phyloP scores from a whole-genome alignment of 2,113 vertebrate species.

The Mastomys natalensis region DNA sequence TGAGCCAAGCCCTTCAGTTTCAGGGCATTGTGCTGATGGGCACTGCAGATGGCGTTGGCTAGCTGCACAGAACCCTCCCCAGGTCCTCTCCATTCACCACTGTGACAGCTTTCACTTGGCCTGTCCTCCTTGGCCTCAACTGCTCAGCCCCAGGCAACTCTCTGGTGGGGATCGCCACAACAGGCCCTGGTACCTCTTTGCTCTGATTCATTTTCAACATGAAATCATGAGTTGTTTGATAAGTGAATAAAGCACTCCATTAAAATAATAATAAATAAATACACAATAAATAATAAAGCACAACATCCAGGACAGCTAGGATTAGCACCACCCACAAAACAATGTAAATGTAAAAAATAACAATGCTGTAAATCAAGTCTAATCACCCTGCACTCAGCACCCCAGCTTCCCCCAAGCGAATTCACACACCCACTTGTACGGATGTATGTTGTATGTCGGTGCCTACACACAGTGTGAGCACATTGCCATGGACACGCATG shows the following conservation, averaged over 20 bases:
- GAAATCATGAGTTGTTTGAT: constrained; percentile 72
- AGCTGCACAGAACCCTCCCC: not conserved
- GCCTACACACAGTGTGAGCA: not conserved
- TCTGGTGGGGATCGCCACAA: constrained; percentile 8
- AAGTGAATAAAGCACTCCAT: constrained; percentile 62
- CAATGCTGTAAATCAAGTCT: not conserved
- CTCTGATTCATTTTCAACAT: constrained; percentile 70
- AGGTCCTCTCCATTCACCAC: not conserved
- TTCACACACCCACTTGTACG: not conserved
- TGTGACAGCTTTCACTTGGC: not conserved
- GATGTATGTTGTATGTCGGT: not conserved
- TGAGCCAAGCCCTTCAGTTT: not conserved
- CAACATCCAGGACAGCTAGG: constrained; percentile 18
- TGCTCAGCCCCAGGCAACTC: constrained; percentile 25
- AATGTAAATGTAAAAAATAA: not conserved
- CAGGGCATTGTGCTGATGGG: not conserved
- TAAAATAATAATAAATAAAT: no score
- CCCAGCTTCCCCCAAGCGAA: not conserved
- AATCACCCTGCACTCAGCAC: not conserved
- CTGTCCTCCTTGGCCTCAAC: constrained; percentile 10
- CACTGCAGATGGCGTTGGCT: not conserved
- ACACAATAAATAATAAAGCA: no score
- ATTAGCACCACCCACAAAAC: constrained; percentile 43
- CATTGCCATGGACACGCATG: not conserved
- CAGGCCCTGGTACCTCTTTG: constrained; percentile 52